Evolutionary conservation across 2,888 invertebrate species (phyloP), one percentile per base, ranked within the genome.

Genomic region (Heliothis peltigera): DNA sequence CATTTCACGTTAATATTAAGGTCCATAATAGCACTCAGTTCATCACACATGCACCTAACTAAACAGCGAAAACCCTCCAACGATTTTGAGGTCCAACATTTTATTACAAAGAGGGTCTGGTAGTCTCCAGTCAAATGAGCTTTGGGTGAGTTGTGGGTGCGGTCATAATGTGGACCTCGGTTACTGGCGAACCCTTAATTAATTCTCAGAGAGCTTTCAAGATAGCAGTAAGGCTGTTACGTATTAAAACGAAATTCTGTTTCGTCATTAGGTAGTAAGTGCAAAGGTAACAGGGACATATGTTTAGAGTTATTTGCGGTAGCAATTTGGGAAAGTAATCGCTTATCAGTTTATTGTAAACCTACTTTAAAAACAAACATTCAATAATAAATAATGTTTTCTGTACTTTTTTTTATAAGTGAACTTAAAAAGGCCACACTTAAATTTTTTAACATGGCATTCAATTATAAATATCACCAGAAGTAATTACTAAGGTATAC

Each of bases 121-220:
- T 49, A 70, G 54, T 44, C 77, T 55, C 43, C 64, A 49, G 28
- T 43, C 42, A 72, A 83, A 82, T 84, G 76, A 82, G 84, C 64
- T 85, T 84, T 70, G 70, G 65, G 64, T 66, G 74, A 75, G 71
- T 77, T 79, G 74, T 51, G 76, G 71, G 70, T 66, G 65, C 78
- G 77, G 81, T 80, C 81, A 81, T 87, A 84, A 87, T 82, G 81
- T 80, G 65, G 57, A 79, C 66, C 62, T 77, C 83, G 79, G 75
- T 82, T 77, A 75, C 67, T 63, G 75, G 76, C 58, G 62, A 57
- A 19, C 75, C 77, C 68, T 84, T 85, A 87, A 87, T 87, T 87
- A 87, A 83, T 79, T 79, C 69, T 57, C 61, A 55, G 58, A 65
- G 64, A 54, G 65, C 77, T 76, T 70, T 78, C 63, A 55, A 76